Evolutionary conservation across 2,888 invertebrate species (phyloP).

Genomic region (Homarus gammarus): DNA sequence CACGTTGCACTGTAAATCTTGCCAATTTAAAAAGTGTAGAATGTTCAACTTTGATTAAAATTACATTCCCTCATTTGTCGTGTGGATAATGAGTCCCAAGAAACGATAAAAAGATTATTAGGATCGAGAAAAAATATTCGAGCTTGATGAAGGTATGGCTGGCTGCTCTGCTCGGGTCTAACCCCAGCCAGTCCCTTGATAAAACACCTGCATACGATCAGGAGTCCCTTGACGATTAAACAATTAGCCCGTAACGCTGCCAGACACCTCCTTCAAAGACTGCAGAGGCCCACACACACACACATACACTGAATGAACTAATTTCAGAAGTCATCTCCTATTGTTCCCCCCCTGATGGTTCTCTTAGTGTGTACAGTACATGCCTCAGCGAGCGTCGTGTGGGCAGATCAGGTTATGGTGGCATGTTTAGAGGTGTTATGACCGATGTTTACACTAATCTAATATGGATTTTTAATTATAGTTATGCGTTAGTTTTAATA

Average conservation of each 20-base stretch:
- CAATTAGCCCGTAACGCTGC: slow-evolving; percentile 27
- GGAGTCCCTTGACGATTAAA: slow-evolving; percentile 47
- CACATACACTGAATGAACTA: background rate
- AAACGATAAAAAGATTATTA: too few relatives aligned
- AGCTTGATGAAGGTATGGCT: background rate
- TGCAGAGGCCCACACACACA: background rate
- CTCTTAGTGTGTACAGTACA: too few relatives aligned
- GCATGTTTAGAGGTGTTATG: too few relatives aligned
- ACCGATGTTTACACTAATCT: too few relatives aligned
- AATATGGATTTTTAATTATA: too few relatives aligned
- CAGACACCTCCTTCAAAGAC: slow-evolving; percentile 22
- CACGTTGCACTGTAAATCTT: background rate
- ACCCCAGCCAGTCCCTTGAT: slow-evolving; percentile 36
- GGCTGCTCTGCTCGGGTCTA: background rate
- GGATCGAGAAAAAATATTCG: too few relatives aligned
- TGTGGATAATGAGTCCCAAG: background rate
- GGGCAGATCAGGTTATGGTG: too few relatives aligned
- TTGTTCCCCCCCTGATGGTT: too few relatives aligned
- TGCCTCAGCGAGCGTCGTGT: too few relatives aligned
- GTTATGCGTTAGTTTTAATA: too few relatives aligned
- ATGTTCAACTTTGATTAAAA: background rate
- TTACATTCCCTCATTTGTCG: background rate
- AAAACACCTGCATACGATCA: slow-evolving; percentile 47
- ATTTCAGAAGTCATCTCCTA: background rate
- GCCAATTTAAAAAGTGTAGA: background rate